A percentile compares a stretch with the other conserved stretches of the same genome.
Evolutionary conservation across 1,140 invertebrate species (phyloP).

Genomic region (Drosophila nikananu): DNA sequence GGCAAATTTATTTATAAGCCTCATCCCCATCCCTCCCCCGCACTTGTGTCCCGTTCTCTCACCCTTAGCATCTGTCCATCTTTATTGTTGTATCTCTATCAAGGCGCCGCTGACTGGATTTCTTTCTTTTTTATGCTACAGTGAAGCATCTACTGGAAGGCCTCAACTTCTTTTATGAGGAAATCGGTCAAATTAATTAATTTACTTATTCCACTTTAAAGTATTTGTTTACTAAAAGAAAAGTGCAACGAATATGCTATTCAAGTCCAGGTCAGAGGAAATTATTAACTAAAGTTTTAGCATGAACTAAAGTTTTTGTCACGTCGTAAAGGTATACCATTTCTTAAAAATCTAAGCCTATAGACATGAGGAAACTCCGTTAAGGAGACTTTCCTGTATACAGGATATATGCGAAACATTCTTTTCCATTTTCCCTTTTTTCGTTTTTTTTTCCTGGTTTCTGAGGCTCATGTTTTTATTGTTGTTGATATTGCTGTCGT

Average conservation of each 20-base stretch:
- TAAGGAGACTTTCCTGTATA: background rate
- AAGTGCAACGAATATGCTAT: background rate
- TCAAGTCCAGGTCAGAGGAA: background rate
- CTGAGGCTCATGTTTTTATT: conserved; percentile 37
- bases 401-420: conserved; percentile 19
- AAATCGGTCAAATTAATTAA: background rate
- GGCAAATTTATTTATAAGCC: conserved; percentile 85
- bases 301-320: too few relatives aligned
- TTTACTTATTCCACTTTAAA: background rate
- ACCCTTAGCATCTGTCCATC: conserved; percentile 22
- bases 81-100: conserved; percentile 52
- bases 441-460: background rate
- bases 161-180: background rate
- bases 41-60: background rate
- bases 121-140: conserved; percentile 33
- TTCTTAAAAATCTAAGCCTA: too few relatives aligned
- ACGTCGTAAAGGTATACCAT: too few relatives aligned
- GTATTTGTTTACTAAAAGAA: background rate
- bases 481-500: conserved; percentile 42
- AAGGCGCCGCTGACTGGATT: conserved; percentile 30
- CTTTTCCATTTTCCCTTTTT: conserved; percentile 27
- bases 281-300: too few relatives aligned
- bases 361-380: too few relatives aligned
- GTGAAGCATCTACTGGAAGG: background rate
- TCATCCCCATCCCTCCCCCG: conserved; percentile 22